Evolutionary conservation across 2,888 invertebrate genomes (phyloP), one percentile per base, ranked within the genome.

Genomic region (Archaeoteleia sp.): DNA sequence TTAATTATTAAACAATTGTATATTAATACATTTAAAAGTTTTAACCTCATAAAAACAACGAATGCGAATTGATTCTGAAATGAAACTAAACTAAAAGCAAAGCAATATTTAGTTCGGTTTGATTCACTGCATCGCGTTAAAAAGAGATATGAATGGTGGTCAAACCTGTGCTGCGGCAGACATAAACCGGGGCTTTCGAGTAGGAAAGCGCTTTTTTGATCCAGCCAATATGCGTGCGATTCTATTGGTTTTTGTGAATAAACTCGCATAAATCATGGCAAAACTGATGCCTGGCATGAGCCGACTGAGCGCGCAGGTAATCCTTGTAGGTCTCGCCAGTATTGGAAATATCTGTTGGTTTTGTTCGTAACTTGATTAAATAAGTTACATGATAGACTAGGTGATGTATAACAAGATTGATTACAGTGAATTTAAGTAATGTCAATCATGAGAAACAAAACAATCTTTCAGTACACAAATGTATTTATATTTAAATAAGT

Each of bases 221-320:
- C 91, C 91, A 6, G 92, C 91, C 65, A 93, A 86, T 71, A 93
- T 93, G 23, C 93, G 83, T 0, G 92, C 92, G 62, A 94, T 94
- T 61, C 93, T 86, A 78, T 93, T 93, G 0, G 93, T 93, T 85
- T 93, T 93, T 8, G 92, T 93, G 40, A 93, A 87, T 48, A 93
- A 85, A 4, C 92, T 90, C 0, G 91, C 91, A 83, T 92, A 93
- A 74, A 93, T 91, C 87, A 92, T 89, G 1, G 92, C 89, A 79
- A 93, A 92, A 67, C 90, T 90, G 67, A 92, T 86, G 1, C 90
- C 90, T 0, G 90, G 90, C 75, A 90, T 79, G 10, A 88, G 86
- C 20, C 91, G 86, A 48, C 88, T 87, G 45, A 90, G 79, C 65
- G 89, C 88, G 80, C 93, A 92, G 5, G 89, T 82, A 30, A 83